Evolutionary conservation across 2,113 vertebrate species (phyloP).

Genomic region (Clarias macrocephalus): DNA sequence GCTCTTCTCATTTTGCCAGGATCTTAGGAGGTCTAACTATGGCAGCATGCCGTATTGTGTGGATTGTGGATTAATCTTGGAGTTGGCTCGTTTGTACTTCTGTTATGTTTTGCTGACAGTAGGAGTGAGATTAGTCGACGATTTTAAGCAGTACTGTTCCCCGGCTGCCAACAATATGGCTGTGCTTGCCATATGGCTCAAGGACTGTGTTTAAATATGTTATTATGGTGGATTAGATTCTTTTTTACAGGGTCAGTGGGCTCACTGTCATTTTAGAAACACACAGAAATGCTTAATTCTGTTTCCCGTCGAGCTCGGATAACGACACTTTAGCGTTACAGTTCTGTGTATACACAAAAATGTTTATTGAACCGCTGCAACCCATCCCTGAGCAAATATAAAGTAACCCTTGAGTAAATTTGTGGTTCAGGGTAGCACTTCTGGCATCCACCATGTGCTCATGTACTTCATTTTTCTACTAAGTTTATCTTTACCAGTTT

Average conservation of each 20-base stretch:
- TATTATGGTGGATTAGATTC: background rate
- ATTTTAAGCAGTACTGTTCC: conserved; percentile 41
- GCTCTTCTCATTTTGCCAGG: conserved; percentile 12
- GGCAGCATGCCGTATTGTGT: conserved; percentile 17
- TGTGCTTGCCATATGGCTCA: conserved; percentile 35
- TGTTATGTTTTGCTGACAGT: conserved; percentile 47
- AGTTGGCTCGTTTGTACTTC: conserved; percentile 45
- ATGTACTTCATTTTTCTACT: background rate
- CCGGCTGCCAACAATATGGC: conserved; percentile 40
- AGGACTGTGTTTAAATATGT: conserved; percentile 17
- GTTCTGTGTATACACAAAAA: background rate
- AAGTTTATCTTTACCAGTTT: background rate
- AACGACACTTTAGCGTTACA: background rate
- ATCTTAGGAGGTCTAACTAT: conserved; percentile 24
- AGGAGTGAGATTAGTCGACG: conserved; percentile 45
- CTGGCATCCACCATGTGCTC: background rate
- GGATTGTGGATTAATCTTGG: conserved; percentile 20
- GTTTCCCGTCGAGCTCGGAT: background rate
- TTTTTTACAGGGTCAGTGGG: background rate
- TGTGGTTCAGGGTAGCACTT: background rate
- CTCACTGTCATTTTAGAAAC: conserved; percentile 1
- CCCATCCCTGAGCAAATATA: conserved; percentile 3
- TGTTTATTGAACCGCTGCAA: background rate
- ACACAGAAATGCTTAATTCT: background rate
- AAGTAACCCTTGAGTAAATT: background rate